Evolutionary conservation across 2,113 vertebrate genomes (phyloP).

Genomic region (Proteles cristata): DNA sequence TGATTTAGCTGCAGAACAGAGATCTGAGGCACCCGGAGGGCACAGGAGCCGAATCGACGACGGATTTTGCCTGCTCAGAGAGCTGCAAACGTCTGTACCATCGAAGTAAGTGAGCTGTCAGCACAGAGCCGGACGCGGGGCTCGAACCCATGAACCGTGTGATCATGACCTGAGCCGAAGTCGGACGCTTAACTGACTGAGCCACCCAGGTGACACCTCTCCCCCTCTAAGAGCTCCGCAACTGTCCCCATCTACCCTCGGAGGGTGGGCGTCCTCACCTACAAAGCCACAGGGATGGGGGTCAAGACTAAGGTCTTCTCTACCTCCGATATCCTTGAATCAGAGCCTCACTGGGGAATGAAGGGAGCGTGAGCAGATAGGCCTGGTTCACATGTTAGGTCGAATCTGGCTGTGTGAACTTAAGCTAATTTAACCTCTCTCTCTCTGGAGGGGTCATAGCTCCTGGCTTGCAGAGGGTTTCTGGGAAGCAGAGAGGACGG

Average conservation of each 20-base stretch:
- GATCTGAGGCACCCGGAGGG: neutral
- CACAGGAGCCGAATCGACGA: rapidly evolving
- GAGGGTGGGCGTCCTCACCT: no score
- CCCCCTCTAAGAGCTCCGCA: neutral
- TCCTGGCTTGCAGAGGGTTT: neutral
- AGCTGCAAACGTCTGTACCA: rapidly evolving
- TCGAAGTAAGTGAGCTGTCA: no score
- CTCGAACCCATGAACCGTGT: no score
- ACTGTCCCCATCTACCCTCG: rapidly evolving
- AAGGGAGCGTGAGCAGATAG: neutral
- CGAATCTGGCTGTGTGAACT: neutral
- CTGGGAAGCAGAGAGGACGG: neutral
- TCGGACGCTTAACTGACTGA: no score
- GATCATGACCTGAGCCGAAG: no score
- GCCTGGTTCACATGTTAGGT: neutral
- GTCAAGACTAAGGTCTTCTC: no score
- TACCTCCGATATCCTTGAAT: neutral
- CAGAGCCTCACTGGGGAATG: neutral
- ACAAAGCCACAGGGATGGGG: neutral
- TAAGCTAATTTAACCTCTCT: neutral
- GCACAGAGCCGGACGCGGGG: no score
- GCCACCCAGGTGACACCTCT: no score
- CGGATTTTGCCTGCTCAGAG: rapidly evolving
- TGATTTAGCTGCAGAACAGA: no score
- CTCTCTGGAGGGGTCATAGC: neutral